phyloP scores from a whole-genome alignment of 2,113 vertebrate species.

The Oenanthe melanoleuca region DNA sequence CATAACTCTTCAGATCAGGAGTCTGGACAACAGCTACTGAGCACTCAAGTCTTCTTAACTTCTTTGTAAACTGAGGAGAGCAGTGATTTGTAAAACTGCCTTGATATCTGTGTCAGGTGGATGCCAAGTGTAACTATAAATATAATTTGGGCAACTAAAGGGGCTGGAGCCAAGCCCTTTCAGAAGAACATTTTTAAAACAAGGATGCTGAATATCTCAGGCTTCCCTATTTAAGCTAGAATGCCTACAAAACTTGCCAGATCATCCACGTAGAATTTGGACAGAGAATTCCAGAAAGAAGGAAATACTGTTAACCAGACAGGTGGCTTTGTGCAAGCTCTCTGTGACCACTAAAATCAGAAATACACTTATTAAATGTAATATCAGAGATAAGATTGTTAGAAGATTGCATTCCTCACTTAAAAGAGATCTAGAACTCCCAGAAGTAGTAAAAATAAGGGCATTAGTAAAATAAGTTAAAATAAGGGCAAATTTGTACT shows the following conservation, averaged over 20 bases:
- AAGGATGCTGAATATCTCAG: background rate
- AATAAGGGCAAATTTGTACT: background rate
- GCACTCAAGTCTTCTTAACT: background rate
- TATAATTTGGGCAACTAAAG: background rate
- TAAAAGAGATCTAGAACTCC: background rate
- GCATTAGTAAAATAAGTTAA: background rate
- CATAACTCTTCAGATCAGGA: background rate
- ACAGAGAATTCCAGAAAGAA: background rate
- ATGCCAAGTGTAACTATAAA: slow-evolving; percentile 1
- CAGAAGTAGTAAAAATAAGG: background rate
- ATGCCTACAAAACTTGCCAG: background rate
- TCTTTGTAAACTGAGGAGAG: background rate
- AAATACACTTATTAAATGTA: background rate
- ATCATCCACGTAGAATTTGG: background rate
- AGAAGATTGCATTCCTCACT: background rate
- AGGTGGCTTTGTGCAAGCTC: background rate
- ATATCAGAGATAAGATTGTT: background rate
- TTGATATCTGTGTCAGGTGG: background rate
- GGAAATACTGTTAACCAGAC: background rate
- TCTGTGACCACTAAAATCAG: background rate
- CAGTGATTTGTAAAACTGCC: slow-evolving; percentile 7
- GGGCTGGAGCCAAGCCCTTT: background rate
- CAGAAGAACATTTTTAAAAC: background rate
- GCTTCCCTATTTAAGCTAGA: background rate
- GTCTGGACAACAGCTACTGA: background rate